Base-by-base conservation (phyloP, 2,113 vertebrate genomes). In the Leptosomus discolor region DNA sequence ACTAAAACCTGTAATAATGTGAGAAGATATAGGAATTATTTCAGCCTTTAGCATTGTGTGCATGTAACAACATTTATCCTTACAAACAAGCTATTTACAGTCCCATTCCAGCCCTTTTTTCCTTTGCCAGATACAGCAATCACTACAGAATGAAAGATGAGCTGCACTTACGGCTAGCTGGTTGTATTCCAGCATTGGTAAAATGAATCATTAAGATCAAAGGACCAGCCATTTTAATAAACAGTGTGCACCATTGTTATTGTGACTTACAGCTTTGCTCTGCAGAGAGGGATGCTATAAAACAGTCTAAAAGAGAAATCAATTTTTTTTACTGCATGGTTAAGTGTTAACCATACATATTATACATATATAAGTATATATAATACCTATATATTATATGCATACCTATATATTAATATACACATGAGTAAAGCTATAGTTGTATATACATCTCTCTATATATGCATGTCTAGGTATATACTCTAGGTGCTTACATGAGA, bases 191-290 rank as follows among this genome's bases (percentile, higher is more conserved):
- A 94, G 77, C 54, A 24, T 26, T 1, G 4, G 51, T 54, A 81
- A 89, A 95, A 95, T 64, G 81, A 87, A 94, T 84, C 32, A 70
- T 74, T 73, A 58, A 69, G 69, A 88, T 80, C 64, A 89, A 91
- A 91, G 45, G 37, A 88, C 24, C 41, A 81, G 83, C 29, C 50
- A 67, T 86, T 88, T 74, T 74, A 84, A 92, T 91, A 86, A 86
- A 92, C 71, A 43, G 36, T 67, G 41, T 15, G 15, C 32, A 24
- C 51, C 88, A 18, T 15, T 92, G 57, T 58, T 94, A 79, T 30
- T 77, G 45, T 80, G 75, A 91, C 41, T 88, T 74, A 70, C 1
- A 26, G 54, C 51, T 94, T 73, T 84, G 73, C 29, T 91, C 51
- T 87, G 80, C 58, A 51, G 41, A 54, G 48, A 60, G 37, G 32